Base-by-base conservation (phyloP, 2,113 vertebrate genomes). In the Cyphomyrus plagiostoma region DNA sequence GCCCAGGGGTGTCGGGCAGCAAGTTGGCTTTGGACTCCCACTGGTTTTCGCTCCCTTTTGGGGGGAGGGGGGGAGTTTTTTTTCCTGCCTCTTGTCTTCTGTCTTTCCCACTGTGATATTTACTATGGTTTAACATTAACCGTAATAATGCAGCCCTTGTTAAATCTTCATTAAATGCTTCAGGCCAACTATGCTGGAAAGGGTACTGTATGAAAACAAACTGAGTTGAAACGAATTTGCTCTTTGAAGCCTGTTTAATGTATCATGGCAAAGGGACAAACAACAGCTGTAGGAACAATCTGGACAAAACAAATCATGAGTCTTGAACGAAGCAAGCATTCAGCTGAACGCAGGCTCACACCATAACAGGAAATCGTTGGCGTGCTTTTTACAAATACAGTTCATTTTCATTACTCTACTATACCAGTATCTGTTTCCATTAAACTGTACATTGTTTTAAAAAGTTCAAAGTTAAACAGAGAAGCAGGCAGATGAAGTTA, bases 171-270 rank as follows among this genome's bases (percentile, higher is more conserved):
- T 80, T 80, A 42, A 80, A 80, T 6, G 74, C 74, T 80, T 80
- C 74, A 80, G 74, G 74, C 30, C 74, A 80, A 80, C 30, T 80
- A 42, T 80, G 30, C 74, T 39, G 74, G 35, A 80, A 80, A 80
- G 74, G 35, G 19, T 80, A 19, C 74, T 42, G 35, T 42, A 80
- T 42, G 74, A 80, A 80, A 80, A 80, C 35, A 80, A 80, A 80
- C 30, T 17, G 74, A 80, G 74, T 80, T 80, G 74, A 42, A 80
- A 80, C 17, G 74, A 80, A 80, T 39, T 80, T 35, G 6, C 74
- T 80, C 74, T 80, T 80, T 80, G 74, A 80, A 80, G 74, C 74
- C 74, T 80, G 74, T 80, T 80, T 80, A 80, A 39, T 42, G 74
- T 35, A 80, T 80, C 74, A 42, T 80, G 74, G 74, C 74, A 42